Evolutionary conservation across 2,888 invertebrate species (phyloP), one percentile per base, ranked within the genome.

Genomic region (Parnassius apollo): DNA sequence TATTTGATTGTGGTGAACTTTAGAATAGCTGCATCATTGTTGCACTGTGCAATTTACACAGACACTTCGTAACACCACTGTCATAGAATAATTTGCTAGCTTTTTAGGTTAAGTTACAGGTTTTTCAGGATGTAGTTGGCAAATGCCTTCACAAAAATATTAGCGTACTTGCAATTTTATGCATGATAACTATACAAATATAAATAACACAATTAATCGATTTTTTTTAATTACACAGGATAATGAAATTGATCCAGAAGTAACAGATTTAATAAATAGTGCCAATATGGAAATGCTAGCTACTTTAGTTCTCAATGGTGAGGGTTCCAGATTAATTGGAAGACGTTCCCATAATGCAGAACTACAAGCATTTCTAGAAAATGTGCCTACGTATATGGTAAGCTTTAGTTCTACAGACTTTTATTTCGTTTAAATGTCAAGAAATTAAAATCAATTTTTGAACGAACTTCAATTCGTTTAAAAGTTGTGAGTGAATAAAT

Each of bases 241-340:
- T 66, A 90, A 82, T 74, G 87, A 89, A 82, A 91, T 93, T 82
- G 95, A 95, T 70, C 92, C 93, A 13, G 95, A 95, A 80, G 93
- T 96, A 50, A 91, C 93, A 62, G 92, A 93, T 69, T 91, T 96
- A 70, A 93, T 96, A 59, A 94, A 94, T 72, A 91, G 93, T 68
- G 95, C 96, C 9, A 97, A 97, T 78, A 95, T 98, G 95, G 98
- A 97, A 80, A 96, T 96, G 88, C 89, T 98, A 75, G 98, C 98
- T 42, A 94, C 96, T 59, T 90, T 98, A 73, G 97, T 98, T 12
- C 91, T 98, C 25, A 96, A 96, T 73, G 98, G 98, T 3, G 96
- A 98, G 77, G 98, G 98, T 0, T 92, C 95, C 68, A 93, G 95
- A 86, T 88, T 97, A 74, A 85, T 96, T 75, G 94, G 96, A 63